Base-by-base conservation (phyloP, 2,888 invertebrate genomes). In the Sabatieria punctata region DNA sequence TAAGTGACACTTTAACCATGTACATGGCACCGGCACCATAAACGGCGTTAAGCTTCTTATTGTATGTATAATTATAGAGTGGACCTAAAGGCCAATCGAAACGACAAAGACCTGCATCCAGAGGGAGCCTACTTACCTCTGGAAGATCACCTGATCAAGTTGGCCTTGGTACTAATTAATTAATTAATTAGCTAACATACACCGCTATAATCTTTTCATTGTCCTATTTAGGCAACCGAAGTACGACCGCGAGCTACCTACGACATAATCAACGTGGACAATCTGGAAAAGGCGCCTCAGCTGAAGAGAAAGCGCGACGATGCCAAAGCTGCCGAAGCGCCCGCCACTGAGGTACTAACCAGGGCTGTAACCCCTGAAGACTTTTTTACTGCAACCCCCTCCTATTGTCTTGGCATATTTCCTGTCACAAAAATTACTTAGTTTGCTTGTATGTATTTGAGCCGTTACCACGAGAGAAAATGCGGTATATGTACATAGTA, bases 111-210 rank as follows among this genome's bases (percentile, higher is more conserved):
- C 22, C 49, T 53, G n/a, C 63, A 58, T 50, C 60, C 63, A 11
- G 47, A 52, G 38, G 63, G 64, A 18, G 57, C 64, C 0, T 66
- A 65, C 49, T 52, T 62, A 2, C 57, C 60, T 24, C 64, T 66
- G 45, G 66, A 66, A 49, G 65, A 65, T 49, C 58, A 61, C 51
- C 55, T 66, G 13, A 57, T 66, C 2, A 54, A 60, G 19, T 54
- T 66, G 15, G 63, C 65, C 2, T 54, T 63, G 55, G 66, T 64
- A 50, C 51, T 58, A 6, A 6, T 35, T n/a, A n/a, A n/a, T n/a
- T n/a, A n/a, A n/a, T n/a, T n/a, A n/a, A 23, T 23, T 38, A 18
- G 8, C 38, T 8, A 18, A 8, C 8, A 19, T 38, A 15, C 19
- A 19, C 18, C 19, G 8, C 19, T 38, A 8, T 19, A 38, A 38